A percentile compares a stretch with the other conserved stretches of the same genome.
Conservation (phyloP, 1,140 invertebrate species). For the Drosophila nigromelanica region DNA sequence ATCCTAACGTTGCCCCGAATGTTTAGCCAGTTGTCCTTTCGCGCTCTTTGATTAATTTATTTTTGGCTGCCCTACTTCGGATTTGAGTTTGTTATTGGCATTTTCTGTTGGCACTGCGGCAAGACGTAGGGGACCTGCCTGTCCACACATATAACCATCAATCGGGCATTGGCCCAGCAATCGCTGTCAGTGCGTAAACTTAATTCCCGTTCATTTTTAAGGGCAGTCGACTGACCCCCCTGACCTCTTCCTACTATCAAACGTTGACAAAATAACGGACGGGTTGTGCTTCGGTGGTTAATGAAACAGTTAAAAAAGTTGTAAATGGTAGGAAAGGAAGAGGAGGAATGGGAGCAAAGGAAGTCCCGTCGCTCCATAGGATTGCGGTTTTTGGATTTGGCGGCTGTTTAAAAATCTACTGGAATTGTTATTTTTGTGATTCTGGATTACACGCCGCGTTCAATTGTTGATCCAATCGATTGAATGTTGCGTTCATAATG, state of each 20-base stretch:
- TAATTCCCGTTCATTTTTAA: slow-evolving; percentile 32
- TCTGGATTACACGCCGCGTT: slow-evolving; percentile 22
- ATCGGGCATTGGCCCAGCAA: slow-evolving; percentile 50
- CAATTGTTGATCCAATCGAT: slow-evolving; percentile 23
- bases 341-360: no score
- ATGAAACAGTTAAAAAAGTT: slow-evolving; percentile 31
- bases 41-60: slow-evolving; percentile 77
- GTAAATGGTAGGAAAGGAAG: no score
- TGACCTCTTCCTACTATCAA: background rate
- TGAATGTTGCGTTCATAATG: background rate
- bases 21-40: slow-evolving; percentile 58
- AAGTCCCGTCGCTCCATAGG: no score
- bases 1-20: slow-evolving; percentile 17
- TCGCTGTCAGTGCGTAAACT: slow-evolving; percentile 35
- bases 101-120: background rate
- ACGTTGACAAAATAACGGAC: slow-evolving; percentile 21
- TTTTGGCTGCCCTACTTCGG: slow-evolving; percentile 36
- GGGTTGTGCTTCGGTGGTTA: slow-evolving; percentile 16
- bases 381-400: slow-evolving; percentile 7
- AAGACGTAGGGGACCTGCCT: slow-evolving; percentile 8
- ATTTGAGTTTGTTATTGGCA: slow-evolving; percentile 14
- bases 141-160: slow-evolving; percentile 64
- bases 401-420: slow-evolving; percentile 1
- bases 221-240: slow-evolving; percentile 6
- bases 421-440: slow-evolving; percentile 19